These are phyloP conservation scores for Lepas anatifera DNA, from an alignment of 2,888 invertebrate genomes.

Conservation along the genomic window DNA sequence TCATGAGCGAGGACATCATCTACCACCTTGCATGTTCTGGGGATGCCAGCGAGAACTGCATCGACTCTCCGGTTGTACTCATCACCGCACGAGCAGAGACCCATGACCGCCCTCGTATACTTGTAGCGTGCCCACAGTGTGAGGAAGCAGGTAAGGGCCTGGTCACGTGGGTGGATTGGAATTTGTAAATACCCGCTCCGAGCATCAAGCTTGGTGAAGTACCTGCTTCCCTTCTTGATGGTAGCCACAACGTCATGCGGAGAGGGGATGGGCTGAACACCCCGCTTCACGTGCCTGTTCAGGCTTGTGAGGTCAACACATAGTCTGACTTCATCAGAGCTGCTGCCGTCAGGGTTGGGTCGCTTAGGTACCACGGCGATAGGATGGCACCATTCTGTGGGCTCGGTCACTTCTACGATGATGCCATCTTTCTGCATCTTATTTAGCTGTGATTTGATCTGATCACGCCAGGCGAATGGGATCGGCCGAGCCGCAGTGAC, in stretches of 20 bases:
- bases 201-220: slow-evolving; percentile 10
- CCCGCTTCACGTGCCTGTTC: background rate
- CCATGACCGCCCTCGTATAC: background rate
- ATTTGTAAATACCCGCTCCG: slow-evolving; percentile 3
- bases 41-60: background rate
- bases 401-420: background rate
- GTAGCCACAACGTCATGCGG: background rate
- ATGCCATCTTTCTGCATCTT: background rate
- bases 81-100: background rate
- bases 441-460: background rate
- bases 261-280: background rate
- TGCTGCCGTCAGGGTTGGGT: background rate
- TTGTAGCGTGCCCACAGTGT: background rate
- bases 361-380: background rate
- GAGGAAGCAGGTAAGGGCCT: background rate
- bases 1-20: background rate
- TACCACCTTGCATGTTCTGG: background rate
- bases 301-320: slow-evolving; percentile 7
- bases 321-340: background rate
- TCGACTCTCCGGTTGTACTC: background rate
- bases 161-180: background rate
- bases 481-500: background rate
- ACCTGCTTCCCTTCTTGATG: background rate
- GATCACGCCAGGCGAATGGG: background rate
- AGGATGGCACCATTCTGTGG: background rate